A percentile compares a stretch with the other conserved stretches of the same genome.
Conservation (phyloP, 2,888 invertebrate genomes). For the Leucozona laternaria region DNA sequence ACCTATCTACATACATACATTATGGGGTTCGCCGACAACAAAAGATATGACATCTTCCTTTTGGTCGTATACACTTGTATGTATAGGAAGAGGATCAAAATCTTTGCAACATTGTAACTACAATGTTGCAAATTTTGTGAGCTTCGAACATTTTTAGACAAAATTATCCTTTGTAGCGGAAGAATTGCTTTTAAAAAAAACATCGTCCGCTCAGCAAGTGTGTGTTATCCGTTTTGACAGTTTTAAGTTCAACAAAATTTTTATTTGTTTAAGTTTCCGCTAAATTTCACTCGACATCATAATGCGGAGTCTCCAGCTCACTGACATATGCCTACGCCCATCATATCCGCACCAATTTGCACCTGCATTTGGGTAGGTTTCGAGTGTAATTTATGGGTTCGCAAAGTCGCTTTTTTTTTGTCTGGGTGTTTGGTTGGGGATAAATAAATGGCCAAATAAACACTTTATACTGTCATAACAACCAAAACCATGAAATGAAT, state of each 20-base stretch:
- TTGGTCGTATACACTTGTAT: neutral
- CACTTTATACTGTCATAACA: slow-evolving; percentile 67
- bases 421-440: slow-evolving; percentile 22
- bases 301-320: neutral
- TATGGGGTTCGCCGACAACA: neutral
- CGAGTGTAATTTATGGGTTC: slow-evolving; percentile 64
- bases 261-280: slow-evolving; percentile 54
- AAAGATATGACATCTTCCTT: slow-evolving; percentile 5
- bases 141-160: slow-evolving; percentile 44
- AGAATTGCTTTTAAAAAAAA: slow-evolving; percentile 42
- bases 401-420: slow-evolving; percentile 36
- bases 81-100: neutral
- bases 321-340: slow-evolving; percentile 49
- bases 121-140: slow-evolving; percentile 60
- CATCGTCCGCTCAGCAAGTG: slow-evolving; percentile 4
- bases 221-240: slow-evolving; percentile 60
- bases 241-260: slow-evolving; percentile 44
- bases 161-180: slow-evolving; percentile 59
- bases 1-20: neutral
- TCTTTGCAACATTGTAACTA: slow-evolving; percentile 49
- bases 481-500: slow-evolving; percentile 22
- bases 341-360: slow-evolving; percentile 58
- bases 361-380: slow-evolving; percentile 69
- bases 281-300: slow-evolving; percentile 51
- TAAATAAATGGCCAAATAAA: slow-evolving; percentile 71